Evolutionary conservation across 2,797 vertebrate species (phyloP).

Genomic region (Otus scops): DNA sequence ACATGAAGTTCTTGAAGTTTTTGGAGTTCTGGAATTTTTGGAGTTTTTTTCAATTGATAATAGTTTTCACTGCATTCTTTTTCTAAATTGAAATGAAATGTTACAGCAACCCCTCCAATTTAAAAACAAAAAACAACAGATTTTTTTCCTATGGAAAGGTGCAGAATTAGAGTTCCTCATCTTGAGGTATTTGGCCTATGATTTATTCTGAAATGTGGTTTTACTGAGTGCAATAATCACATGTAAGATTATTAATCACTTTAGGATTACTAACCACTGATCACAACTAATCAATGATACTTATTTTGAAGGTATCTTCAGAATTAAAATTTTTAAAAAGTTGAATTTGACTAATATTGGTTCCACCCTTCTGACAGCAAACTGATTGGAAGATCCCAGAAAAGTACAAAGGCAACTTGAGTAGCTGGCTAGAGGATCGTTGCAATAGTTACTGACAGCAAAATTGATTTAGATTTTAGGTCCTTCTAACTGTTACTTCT

Average conservation of each 20-base stretch:
- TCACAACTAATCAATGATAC: not conserved
- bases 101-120: not conserved
- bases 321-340: not conserved
- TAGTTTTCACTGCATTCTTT: not conserved
- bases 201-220: not conserved
- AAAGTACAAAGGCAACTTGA: not conserved
- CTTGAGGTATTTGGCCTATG: not conserved
- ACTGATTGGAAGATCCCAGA: not conserved
- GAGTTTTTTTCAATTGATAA: not conserved
- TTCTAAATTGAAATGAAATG: not conserved
- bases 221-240: not conserved
- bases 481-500: not conserved
- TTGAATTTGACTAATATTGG: not conserved
- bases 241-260: not conserved
- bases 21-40: not conserved
- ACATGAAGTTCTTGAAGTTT: not conserved
- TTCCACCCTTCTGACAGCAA: not conserved
- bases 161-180: not conserved
- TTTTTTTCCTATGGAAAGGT: not conserved
- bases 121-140: no score
- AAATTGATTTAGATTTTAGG: not conserved
- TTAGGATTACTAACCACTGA: not conserved
- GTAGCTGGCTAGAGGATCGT: not conserved
- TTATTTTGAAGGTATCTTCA: not conserved
- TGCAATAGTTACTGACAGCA: not conserved